Evolutionary conservation across 64 coral and sea anemone genomes (phyloP).

Genomic region (Platygyra sinensis): DNA sequence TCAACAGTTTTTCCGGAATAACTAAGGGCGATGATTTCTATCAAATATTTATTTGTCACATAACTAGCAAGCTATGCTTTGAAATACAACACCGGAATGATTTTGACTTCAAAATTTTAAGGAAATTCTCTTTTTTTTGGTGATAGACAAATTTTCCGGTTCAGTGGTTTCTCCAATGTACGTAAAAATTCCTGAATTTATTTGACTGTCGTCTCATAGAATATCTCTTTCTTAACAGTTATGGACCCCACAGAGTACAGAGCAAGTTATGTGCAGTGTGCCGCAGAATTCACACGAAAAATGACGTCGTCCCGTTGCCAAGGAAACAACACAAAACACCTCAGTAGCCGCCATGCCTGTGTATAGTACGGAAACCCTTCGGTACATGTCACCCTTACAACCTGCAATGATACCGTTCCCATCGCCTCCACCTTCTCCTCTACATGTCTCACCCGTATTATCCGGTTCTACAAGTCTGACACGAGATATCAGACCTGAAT

Average conservation of each 20-base stretch:
- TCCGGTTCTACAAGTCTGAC: slow-evolving; percentile 1
- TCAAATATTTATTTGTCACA: neutral
- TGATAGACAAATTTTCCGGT: too few species aligned
- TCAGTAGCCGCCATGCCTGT: neutral
- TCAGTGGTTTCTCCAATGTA: too few species aligned
- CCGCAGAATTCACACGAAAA: slow-evolving; percentile 68
- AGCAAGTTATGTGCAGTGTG: slow-evolving; percentile 70
- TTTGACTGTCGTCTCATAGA: neutral
- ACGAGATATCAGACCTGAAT: neutral
- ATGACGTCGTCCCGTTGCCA: slow-evolving; percentile 77
- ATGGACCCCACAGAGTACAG: slow-evolving; percentile 53
- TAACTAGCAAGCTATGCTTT: neutral
- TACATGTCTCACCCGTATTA: slow-evolving; percentile 44
- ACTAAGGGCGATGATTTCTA: neutral
- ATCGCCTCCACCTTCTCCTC: slow-evolving; percentile 85
- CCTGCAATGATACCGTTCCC: slow-evolving; percentile 61
- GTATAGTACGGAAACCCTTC: slow-evolving; percentile 43
- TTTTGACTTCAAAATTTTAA: neutral
- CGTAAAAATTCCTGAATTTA: too few species aligned
- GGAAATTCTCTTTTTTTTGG: too few species aligned
- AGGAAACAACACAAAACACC: slow-evolving; percentile 54
- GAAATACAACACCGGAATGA: neutral
- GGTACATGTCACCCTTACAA: slow-evolving; percentile 40
- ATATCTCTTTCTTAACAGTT: neutral
- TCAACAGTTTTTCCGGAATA: slow-evolving; percentile 4